A percentile compares a stretch with the other conserved stretches of the same genome.
These are phyloP conservation scores for Cynopterus sphinx DNA, from an alignment of 2,797 vertebrate species.

Conservation along the genomic window DNA sequence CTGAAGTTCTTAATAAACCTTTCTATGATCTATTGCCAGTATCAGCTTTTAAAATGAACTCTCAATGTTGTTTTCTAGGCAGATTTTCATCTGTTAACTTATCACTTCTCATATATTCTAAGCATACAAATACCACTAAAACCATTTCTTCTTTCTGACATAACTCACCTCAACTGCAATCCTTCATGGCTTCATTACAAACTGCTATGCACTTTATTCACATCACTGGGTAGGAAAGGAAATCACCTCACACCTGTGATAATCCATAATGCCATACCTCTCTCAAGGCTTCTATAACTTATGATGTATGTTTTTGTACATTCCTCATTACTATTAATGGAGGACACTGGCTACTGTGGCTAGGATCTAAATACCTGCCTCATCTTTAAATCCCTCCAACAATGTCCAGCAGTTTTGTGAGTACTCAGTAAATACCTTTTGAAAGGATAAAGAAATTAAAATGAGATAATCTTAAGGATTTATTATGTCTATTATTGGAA, in stretches of 20 bases:
- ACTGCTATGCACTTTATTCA: not conserved
- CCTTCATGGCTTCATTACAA: not conserved
- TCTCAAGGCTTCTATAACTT: not conserved
- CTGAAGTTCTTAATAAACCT: not conserved
- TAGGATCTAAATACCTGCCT: not conserved
- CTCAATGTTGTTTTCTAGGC: not conserved
- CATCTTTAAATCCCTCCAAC: not conserved
- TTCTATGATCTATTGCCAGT: not conserved
- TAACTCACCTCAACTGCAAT: not conserved
- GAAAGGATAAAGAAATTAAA: constrained; percentile 8
- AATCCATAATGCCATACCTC: not conserved
- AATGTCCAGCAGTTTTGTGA: not conserved
- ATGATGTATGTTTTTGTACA: not conserved
- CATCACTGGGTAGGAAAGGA: not conserved
- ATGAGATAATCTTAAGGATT: not conserved
- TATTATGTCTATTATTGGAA: not conserved
- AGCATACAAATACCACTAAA: not conserved
- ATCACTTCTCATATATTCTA: not conserved
- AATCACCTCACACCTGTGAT: not conserved
- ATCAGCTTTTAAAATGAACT: not conserved
- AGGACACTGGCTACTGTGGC: not conserved
- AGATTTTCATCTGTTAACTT: not conserved
- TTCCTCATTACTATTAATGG: not conserved
- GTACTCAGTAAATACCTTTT: not conserved
- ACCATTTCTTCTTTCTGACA: not conserved